phyloP scores from a whole-genome alignment of 1,140 invertebrate species.

The Drosophila varians region DNA sequence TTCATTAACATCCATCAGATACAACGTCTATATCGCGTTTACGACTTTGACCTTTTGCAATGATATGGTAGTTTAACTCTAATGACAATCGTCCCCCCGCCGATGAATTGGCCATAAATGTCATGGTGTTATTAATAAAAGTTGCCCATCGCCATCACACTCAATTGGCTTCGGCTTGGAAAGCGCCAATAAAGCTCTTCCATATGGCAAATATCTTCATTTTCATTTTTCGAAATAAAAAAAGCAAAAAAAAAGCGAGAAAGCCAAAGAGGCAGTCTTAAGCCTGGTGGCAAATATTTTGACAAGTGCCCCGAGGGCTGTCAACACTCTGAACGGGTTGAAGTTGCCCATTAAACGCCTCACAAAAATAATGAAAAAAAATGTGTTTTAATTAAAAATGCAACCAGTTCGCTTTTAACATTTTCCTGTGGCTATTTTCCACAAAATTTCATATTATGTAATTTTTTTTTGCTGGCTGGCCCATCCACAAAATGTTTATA shows the following conservation, averaged over 20 bases:
- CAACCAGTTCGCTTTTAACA: constrained; percentile 34
- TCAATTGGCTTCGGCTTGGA: constrained; percentile 60
- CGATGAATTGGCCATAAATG: constrained; percentile 63
- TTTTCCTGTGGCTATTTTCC: constrained; percentile 23
- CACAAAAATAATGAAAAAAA: constrained; percentile 24
- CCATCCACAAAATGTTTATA: constrained; percentile 10
- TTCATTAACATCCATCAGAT: constrained; percentile 30
- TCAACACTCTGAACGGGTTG: constrained; percentile 41
- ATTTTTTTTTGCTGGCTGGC: constrained; percentile 36
- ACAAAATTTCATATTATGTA: constrained; percentile 56
- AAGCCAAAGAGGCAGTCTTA: constrained; percentile 5
- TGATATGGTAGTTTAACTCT: constrained; percentile 63
- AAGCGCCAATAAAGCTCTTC: constrained; percentile 66
- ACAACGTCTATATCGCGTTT: constrained; percentile 45
- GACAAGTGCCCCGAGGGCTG: constrained; percentile 71
- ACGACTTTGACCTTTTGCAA: constrained; percentile 72
- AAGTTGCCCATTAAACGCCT: constrained; percentile 41
- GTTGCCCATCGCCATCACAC: constrained; percentile 67
- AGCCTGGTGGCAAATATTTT: constrained; percentile 60
- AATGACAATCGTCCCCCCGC: constrained; percentile 49
- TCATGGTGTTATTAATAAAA: constrained; percentile 70
- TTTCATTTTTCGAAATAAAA: no score
- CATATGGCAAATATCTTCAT: constrained; percentile 36
- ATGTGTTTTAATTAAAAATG: constrained; percentile 65
- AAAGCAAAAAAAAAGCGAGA: constrained; percentile 39